Evolutionary conservation across 2,888 invertebrate species (phyloP).

Genomic region (Heptascelio sp.): DNA sequence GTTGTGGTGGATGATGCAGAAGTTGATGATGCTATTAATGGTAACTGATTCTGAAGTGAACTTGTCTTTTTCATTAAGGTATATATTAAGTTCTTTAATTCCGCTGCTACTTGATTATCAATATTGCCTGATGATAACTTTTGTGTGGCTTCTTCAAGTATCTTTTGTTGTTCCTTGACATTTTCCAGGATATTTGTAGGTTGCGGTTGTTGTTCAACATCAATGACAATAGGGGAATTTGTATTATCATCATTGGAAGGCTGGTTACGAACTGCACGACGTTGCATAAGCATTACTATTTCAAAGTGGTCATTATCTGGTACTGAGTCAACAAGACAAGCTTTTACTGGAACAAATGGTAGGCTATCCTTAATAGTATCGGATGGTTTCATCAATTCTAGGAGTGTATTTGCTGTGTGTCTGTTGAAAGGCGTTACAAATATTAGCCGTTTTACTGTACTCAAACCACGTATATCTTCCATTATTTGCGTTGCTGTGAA

Average conservation of each 20-base stretch:
- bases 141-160: constrained; percentile 52
- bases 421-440: constrained; percentile 82
- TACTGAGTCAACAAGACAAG: constrained; percentile 81
- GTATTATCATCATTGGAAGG: neutral
- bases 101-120: constrained; percentile 33
- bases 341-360: constrained; percentile 81
- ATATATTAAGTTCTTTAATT: constrained; percentile 47
- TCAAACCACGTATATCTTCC: constrained; percentile 79
- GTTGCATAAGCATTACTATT: constrained; percentile 81
- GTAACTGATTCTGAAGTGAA: constrained; percentile 25
- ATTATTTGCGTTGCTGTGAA: constrained; percentile 80
- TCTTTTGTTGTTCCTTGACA: constrained; percentile 61
- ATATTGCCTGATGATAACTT: constrained; percentile 36
- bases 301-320: constrained; percentile 80
- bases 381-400: constrained; percentile 80
- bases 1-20: neutral
- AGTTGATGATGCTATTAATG: constrained; percentile 9
- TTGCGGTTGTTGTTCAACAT: neutral
- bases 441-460: constrained; percentile 78
- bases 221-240: neutral
- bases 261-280: constrained; percentile 75
- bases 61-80: constrained; percentile 44
- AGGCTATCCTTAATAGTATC: constrained; percentile 75
- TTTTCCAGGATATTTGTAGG: constrained; percentile 52
- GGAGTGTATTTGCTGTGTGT: constrained; percentile 80